phyloP scores from a whole-genome alignment of 1,140 invertebrate species.

The Anoplolepis gracilipes region DNA sequence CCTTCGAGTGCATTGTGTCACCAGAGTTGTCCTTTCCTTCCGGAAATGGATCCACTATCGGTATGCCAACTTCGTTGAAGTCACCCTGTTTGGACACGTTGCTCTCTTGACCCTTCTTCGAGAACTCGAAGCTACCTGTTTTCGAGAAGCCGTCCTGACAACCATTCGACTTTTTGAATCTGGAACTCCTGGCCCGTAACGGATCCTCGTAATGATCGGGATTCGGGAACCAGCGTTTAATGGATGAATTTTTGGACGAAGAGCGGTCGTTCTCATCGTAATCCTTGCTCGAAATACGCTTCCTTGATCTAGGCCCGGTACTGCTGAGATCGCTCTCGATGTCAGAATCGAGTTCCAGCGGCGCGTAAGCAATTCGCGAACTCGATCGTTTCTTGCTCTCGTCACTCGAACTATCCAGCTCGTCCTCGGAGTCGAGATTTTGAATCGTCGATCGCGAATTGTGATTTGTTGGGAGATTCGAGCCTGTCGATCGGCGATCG shows the following conservation, averaged over 20 bases:
- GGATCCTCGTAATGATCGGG: constrained; percentile 79
- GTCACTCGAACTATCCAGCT: constrained; percentile 78
- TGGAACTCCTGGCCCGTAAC: constrained; percentile 31
- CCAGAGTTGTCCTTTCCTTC: constrained; percentile 28
- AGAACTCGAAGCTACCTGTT: constrained; percentile 71
- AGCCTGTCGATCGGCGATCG: constrained; percentile 67
- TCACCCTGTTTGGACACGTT: constrained; percentile 70
- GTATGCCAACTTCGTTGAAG: constrained; percentile 84
- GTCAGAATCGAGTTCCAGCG: constrained; percentile 82
- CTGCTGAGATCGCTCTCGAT: constrained; percentile 78
- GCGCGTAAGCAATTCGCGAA: constrained; percentile 77
- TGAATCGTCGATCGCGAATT: constrained; percentile 11
- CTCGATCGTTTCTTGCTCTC: constrained; percentile 71
- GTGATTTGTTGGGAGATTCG: neutral
- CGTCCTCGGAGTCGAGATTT: constrained; percentile 71
- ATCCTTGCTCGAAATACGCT: constrained; percentile 69
- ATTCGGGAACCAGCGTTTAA: constrained; percentile 72
- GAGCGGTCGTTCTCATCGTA: constrained; percentile 27
- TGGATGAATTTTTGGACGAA: neutral
- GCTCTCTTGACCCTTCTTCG: constrained; percentile 37
- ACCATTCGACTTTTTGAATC: constrained; percentile 10
- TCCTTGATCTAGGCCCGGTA: constrained; percentile 73
- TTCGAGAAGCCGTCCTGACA: constrained; percentile 63
- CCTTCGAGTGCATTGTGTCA: constrained; percentile 46
- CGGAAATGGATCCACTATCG: constrained; percentile 69